Base-by-base conservation (phyloP, 2,888 invertebrate species). In the Pollenia griseotomentosa region DNA sequence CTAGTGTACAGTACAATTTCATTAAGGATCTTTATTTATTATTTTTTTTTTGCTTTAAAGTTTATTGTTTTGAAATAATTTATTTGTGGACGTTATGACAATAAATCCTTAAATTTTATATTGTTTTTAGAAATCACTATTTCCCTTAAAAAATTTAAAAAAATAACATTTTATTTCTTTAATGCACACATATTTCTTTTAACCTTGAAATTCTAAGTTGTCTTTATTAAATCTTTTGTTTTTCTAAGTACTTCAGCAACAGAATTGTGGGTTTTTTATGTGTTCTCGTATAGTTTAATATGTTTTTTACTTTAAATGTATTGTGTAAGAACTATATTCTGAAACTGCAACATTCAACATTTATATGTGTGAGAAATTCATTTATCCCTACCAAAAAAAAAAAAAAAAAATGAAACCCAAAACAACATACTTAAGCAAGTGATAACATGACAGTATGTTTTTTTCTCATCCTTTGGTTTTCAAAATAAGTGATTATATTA, bases 381-480 rank as follows among this genome's bases (percentile, higher is more conserved):
- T 7, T 14, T n/a, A 8, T 61, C 40, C 8, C 2, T 40, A 23
- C 12, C 4, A 14, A 7, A 12, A 16, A 33, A 53, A 59, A 68
- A 16, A 55, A 33, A 23, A 19, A 19, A 19, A 19, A 2, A 19
- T 33, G 33, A 33, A 33, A 33, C 33, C 16, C 10, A 44, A n/a
- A 55, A 12, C 14, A 57, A 48, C 40, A 74, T 51, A 57, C 42
- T 66, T 74, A 66, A 23, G 57, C 66, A 12, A 74, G 65, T 74
- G 73, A 19, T 81, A 81, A 81, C 63, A 81, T 81, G 80, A 81
- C 80, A 81, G 73, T 33, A 53, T 14, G 33, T 55, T 81, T 68
- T 33, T 70, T 65, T 65, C 14, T 53, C n/a, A 42, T 63, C 1
- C 48, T 65, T 55, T 55, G 61, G 14, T 16, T 59, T 70, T 70